These are phyloP conservation scores for Scarus forsteni DNA, from an alignment of 2,797 vertebrate genomes.

Conservation along the genomic window DNA sequence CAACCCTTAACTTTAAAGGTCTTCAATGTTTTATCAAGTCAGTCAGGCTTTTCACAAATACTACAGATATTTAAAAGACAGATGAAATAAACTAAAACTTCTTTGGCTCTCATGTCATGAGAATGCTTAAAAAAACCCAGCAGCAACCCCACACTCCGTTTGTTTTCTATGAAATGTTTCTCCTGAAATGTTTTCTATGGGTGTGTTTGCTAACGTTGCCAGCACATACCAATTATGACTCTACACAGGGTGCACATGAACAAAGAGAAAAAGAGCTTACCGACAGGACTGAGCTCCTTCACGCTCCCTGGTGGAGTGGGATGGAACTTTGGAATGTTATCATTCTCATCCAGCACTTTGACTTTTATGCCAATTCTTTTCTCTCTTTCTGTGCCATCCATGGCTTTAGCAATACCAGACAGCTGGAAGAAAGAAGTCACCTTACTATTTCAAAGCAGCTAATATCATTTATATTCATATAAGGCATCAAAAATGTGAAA, in stretches of 20 bases:
- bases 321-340: slow-evolving; percentile 88
- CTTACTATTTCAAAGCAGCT: no score
- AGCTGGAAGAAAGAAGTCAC: slow-evolving; percentile 77
- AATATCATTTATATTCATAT: no score
- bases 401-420: slow-evolving; percentile 81
- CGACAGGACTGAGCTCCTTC: slow-evolving; percentile 53
- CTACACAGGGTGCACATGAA: background rate
- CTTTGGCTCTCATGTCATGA: no score
- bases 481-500: no score
- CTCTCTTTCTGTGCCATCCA: slow-evolving; percentile 76
- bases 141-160: no score
- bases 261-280: slow-evolving; percentile 52
- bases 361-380: slow-evolving; percentile 84
- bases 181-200: background rate
- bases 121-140: no score
- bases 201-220: background rate
- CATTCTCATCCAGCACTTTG: slow-evolving; percentile 90
- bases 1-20: no score
- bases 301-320: slow-evolving; percentile 19
- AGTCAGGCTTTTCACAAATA: no score
- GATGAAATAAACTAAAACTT: no score
- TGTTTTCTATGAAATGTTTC: background rate
- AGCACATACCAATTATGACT: background rate
- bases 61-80: no score
- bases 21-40: no score